phyloP scores from a whole-genome alignment of 2,888 invertebrate species.

The Drosophila melanocephala region DNA sequence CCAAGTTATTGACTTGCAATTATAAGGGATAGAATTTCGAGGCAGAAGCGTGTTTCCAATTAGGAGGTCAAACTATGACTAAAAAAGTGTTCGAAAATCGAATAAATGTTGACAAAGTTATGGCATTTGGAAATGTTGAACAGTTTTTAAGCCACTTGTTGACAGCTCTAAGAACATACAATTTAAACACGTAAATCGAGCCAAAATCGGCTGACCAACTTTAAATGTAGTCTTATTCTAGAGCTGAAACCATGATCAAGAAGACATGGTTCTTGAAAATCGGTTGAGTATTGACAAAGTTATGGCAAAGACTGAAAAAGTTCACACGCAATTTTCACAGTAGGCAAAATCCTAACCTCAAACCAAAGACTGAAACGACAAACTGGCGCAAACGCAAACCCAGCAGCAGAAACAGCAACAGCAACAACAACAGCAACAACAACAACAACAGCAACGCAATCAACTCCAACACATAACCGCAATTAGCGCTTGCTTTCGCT shows the following conservation, averaged over 20 bases:
- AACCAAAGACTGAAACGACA: slow-evolving; percentile 78
- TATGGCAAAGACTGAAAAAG: background rate
- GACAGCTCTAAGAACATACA: background rate
- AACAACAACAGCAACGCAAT: slow-evolving; percentile 14
- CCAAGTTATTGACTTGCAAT: background rate
- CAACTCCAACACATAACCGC: slow-evolving; percentile 39
- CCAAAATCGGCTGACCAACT: background rate
- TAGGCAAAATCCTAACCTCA: slow-evolving; percentile 43
- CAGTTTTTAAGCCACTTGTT: too few species aligned
- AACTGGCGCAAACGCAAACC: slow-evolving; percentile 54
- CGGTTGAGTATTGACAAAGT: background rate
- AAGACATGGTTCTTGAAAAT: background rate
- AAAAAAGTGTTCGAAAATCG: background rate
- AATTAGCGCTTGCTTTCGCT: slow-evolving; percentile 64
- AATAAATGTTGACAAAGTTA: too few species aligned
- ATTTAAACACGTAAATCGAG: background rate
- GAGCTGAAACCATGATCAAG: background rate
- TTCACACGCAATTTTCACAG: background rate
- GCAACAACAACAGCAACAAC: slow-evolving; percentile 7
- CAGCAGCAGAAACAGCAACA: background rate
- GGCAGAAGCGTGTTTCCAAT: background rate
- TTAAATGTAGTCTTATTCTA: background rate
- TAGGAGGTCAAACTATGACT: background rate
- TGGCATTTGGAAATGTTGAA: too few species aligned
- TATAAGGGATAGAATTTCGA: background rate